Evolutionary conservation across 2,888 invertebrate genomes (phyloP), one percentile per base, ranked within the genome.

Genomic region (Eulithis prunata): DNA sequence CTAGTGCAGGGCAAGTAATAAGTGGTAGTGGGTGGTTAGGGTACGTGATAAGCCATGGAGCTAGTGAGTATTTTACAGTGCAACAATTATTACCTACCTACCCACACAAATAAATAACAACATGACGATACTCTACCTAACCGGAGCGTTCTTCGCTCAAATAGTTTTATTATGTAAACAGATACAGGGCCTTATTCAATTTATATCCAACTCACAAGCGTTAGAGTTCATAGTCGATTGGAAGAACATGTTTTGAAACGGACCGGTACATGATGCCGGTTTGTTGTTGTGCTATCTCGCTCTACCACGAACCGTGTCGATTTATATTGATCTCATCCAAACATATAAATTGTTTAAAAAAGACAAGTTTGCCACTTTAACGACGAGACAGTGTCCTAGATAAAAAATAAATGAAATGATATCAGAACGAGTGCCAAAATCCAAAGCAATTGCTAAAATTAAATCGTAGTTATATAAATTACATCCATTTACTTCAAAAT

Each of bases 241-340:
- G 51, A 55, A 56, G 55, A 62, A 52, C 60, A 41, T 32, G 64
- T 67, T 67, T 71, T 79, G 83, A 83, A 83, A 82, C 77, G 75
- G 82, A 79, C 86, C 86, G 86, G 87, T 85, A 85, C 79, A 84
- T 86, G 87, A 88, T 87, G 90, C 91, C 89, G 90, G 91, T 93
- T 92, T 92, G 92, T 92, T 93, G 83, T 92, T 89, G 85, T 86
- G 87, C 88, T 80, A 80, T 91, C 93, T 89, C 92, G 83, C 80
- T 91, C 91, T 82, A 81, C 78, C 82, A 86, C 85, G 82, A 86
- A 88, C 87, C 85, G 79, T 80, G 71, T 76, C 80, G 84, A 87
- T 89, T 89, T 86, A 86, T 91, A 92, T 93, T 91, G 91, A 93
- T 94, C 32, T 32, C 32, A 32, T 32, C 32, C 32, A 32, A 32